A percentile compares a stretch with the other conserved stretches of the same genome.
Conservation (phyloP, 2,888 invertebrate species). For the Pseudoips prasinana region DNA sequence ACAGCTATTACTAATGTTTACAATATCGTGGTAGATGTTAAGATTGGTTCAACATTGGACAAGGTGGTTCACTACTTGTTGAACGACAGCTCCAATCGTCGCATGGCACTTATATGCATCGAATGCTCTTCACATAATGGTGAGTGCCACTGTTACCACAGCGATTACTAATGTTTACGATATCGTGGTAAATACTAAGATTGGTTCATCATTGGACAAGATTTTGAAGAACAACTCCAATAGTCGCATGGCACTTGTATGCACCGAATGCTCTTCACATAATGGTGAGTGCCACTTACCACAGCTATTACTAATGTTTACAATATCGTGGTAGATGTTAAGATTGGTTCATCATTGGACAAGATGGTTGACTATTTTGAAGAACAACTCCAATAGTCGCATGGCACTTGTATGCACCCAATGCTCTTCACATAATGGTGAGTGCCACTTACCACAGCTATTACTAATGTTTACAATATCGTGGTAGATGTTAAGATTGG, state of each 20-base stretch:
- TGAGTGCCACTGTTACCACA: slow-evolving; percentile 46
- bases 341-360: slow-evolving; percentile 91
- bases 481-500: slow-evolving; percentile 89
- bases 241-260: slow-evolving; percentile 97
- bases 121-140: slow-evolving; percentile 97
- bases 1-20: no score
- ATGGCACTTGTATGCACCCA: slow-evolving; percentile 96
- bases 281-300: slow-evolving; percentile 86
- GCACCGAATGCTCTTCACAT: slow-evolving; percentile 93
- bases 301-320: no score
- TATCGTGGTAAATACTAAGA: no score
- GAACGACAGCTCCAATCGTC: slow-evolving; percentile 96
- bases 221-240: slow-evolving; percentile 97
- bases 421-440: slow-evolving; percentile 96
- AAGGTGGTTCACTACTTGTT: slow-evolving; percentile 98
- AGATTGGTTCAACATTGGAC: no score
- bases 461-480: no score
- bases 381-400: slow-evolving; percentile 96
- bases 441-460: slow-evolving; percentile 33
- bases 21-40: no score
- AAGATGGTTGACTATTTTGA: slow-evolving; percentile 96
- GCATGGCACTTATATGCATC: slow-evolving; percentile 97
- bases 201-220: no score
- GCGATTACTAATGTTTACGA: no score
- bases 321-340: no score